Evolutionary conservation across 2,888 invertebrate species (phyloP), one percentile per base, ranked within the genome.

Genomic region (Hirtodrosophila trivittata): DNA sequence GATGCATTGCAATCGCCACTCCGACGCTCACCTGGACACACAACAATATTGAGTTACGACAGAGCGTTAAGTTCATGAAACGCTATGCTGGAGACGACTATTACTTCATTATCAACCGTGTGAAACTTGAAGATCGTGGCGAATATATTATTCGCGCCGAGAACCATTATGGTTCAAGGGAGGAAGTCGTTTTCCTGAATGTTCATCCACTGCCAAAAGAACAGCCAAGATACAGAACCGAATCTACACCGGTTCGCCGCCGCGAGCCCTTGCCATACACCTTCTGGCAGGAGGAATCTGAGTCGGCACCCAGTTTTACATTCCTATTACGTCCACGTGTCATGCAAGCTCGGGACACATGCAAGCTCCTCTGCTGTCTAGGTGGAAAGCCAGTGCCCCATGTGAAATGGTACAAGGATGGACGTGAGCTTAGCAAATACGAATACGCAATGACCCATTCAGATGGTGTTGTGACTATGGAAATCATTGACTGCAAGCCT

Each of bases 11-110:
- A 0, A 94, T 95, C 76, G 98, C 99, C 18, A 94, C 98, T 14
- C 97, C 99, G 30, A 97, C 97, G 0, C 94, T 99, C 66, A 96
- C 97, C 14, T 99, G 99, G 99, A 96, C 95, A 74, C 95, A 96
- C 88, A 98, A 97, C 91, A 97, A 97, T 91, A 93, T 94, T 87
- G 98, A 98, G 89, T 92, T 99, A 51, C 93, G 97, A 52, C 99
- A 99, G 92, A 98, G 98, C 77, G 98, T 98, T 73, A 99, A 99
- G 92, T 98, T 97, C 91, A 99, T 99, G 99, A 99, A 99, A 92
- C 94, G 98, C 87, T 99, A 99, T 90, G 93, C 95, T 37, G 97
- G 96, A 51, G 97, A 98, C 84, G 98, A 99, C 89, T 99, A 97
- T 91, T 97, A 98, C 91, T 97, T 99, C 91, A 95, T 98, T 71